A percentile compares a stretch with the other conserved stretches of the same genome.
Conservation (phyloP, 2,113 vertebrate species). For the Nettapus auritus region DNA sequence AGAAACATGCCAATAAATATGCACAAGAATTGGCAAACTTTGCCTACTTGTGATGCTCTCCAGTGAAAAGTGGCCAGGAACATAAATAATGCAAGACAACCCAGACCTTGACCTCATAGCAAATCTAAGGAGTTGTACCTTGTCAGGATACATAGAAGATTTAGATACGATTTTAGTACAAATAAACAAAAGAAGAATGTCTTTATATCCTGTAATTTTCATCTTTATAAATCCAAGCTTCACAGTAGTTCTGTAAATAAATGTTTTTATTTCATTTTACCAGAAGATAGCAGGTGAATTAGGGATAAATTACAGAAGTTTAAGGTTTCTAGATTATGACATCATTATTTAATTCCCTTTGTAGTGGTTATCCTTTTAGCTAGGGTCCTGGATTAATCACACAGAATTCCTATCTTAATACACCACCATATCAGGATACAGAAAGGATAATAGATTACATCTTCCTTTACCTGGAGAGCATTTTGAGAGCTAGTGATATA, state of each 20-base stretch:
- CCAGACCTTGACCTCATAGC: neutral
- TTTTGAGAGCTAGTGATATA: neutral
- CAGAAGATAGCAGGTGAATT: neutral
- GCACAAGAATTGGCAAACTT: slow-evolving; percentile 20
- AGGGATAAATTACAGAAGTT: neutral
- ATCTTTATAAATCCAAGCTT: neutral
- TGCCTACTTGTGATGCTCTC: neutral
- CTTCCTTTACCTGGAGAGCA: neutral
- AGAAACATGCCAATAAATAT: slow-evolving; percentile 32
- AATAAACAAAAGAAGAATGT: neutral
- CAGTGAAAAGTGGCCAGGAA: slow-evolving; percentile 1
- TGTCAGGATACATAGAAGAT: neutral
- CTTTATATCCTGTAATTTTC: neutral
- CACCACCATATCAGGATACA: neutral
- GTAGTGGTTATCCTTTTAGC: neutral
- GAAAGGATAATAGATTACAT: neutral
- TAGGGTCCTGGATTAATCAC: neutral
- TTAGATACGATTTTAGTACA: neutral
- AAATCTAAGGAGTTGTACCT: slow-evolving; percentile 9
- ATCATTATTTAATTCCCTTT: neutral
- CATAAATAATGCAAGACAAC: neutral
- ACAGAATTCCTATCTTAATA: neutral
- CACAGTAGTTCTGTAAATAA: neutral
- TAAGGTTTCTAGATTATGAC: neutral
- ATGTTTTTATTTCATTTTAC: neutral